Base-by-base conservation (phyloP, 1,140 invertebrate species). In the Drosophila rufa region DNA sequence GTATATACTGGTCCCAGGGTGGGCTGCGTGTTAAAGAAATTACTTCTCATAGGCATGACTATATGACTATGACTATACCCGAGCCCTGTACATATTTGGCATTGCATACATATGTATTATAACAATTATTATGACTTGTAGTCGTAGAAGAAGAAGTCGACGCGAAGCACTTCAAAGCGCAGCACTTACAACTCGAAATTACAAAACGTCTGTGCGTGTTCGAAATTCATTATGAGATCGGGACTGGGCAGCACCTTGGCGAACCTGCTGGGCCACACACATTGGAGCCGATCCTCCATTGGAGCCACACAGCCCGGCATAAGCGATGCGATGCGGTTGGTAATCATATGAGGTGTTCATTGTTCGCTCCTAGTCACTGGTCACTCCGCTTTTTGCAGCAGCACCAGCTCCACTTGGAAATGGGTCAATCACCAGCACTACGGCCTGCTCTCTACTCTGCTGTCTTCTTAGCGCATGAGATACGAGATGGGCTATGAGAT, bases 141-240 rank as follows among this genome's bases (percentile, higher is more conserved):
- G 48, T 77, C 53, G 48, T 78, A 48, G 38, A 47, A 47, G 71
- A 42, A 67, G 70, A 78, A 79, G 78, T 81, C 50, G 61, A 79
- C 43, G 55, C 74, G 57, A 77, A 80, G 71, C 80, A 84, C 84
- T 89, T 86, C 60, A 86, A 86, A 89, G 78, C 79, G 67, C 66
- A 79, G 83, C 78, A 86, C 79, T 79, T 86, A 86, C 83, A 83
- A 90, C 70, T 86, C 70, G 62, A 91, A 90, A 84, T 84, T 91
- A 91, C 89, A 91, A 91, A 91, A 92, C 90, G 89, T 89, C 83
- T 89, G 79, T 91, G 89, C 89, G 89, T 91, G 89, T 80, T 86
- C 75, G 57, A 89, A 92, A 91, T 91, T 89, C 89, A 91, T 91
- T 91, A 91, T 91, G 71, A 70, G 70, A 58, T 65, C 47, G 50